These are phyloP conservation scores for Macrobrachium nipponense DNA, from an alignment of 1,140 invertebrate species.

Conservation along the genomic window DNA sequence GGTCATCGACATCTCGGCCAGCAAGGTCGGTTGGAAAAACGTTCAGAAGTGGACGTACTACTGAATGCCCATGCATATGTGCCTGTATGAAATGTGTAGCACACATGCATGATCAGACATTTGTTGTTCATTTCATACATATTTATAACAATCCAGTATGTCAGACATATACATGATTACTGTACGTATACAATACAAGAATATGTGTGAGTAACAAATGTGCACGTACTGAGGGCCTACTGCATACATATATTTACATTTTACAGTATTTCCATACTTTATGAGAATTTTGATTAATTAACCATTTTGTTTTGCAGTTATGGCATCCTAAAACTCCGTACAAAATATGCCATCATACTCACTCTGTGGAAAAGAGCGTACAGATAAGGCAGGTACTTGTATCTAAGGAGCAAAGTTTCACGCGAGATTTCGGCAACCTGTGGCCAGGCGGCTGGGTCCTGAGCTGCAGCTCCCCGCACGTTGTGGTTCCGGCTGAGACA, in stretches of 20 bases:
- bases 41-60: constrained; percentile 69
- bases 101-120: no score
- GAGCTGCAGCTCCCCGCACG: constrained; percentile 67
- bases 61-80: constrained; percentile 67
- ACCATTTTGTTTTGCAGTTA: neutral
- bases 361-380: constrained; percentile 70
- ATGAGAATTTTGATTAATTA: neutral
- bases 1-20: constrained; percentile 75
- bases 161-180: no score
- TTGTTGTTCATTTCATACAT: no score
- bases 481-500: constrained; percentile 87
- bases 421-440: constrained; percentile 65
- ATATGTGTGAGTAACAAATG: no score
- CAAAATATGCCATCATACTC: neutral
- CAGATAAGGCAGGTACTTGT: constrained; percentile 70
- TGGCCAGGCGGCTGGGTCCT: constrained; percentile 67
- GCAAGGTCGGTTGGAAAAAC: constrained; percentile 67
- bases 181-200: no score
- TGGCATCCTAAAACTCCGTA: neutral
- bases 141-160: no score
- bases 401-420: constrained; percentile 67
- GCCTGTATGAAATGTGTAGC: neutral
- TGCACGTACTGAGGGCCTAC: no score
- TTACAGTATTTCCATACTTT: neutral
- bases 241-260: no score